Base-by-base conservation (phyloP, 2,113 vertebrate species). In the Dipodomys merriami region DNA sequence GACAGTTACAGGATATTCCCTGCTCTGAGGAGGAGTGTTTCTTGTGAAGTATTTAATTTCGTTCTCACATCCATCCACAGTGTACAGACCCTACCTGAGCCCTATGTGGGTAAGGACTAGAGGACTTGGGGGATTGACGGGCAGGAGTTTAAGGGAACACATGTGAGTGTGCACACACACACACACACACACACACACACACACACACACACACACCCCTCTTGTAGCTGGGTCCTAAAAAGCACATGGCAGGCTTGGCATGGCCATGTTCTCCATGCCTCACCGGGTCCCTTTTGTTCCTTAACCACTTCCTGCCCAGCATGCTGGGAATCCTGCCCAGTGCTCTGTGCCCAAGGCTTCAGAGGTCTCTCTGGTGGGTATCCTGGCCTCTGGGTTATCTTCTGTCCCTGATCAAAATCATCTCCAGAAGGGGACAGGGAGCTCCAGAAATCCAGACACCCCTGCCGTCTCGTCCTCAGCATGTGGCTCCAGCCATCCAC, bases 101-200 rank as follows among this genome's bases (percentile, higher is more conserved):
- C 49, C 27, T 16, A 25, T 0, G 0, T 5, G 1, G 7, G 49
- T 67, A 1, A 57, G 33, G 29, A 10, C 8, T 2, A 1, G 78
- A 44, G 60, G 16, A 7, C 5, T 10, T 16, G 2, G 30, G 4
- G 10, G 13, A 20, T 10, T 5, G 77, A 9, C 46, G 0, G 11
- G 22, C 57, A 3, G 33, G 73, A 27, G 39, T 15, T 30, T 68
- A 5, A 12, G 57, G 46, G 35, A 18, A 13, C 53, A 57, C 53
- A 57, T 39, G 39, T 39, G 39, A 39, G 39, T 16, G 0, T 0
- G 4, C 30, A 64, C 64, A 57, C 53, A 57, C 12, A 57, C 53
- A 57, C n/a, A 27, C 7, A 11, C 3, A 6, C 30, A 23, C 60
- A 27, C 53, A 57, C 53, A 18, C 53, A 16, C 53, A 16, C 53